These are phyloP conservation scores for Oscheius sp. DNA, from an alignment of 2,888 invertebrate species.

Conservation along the genomic window DNA sequence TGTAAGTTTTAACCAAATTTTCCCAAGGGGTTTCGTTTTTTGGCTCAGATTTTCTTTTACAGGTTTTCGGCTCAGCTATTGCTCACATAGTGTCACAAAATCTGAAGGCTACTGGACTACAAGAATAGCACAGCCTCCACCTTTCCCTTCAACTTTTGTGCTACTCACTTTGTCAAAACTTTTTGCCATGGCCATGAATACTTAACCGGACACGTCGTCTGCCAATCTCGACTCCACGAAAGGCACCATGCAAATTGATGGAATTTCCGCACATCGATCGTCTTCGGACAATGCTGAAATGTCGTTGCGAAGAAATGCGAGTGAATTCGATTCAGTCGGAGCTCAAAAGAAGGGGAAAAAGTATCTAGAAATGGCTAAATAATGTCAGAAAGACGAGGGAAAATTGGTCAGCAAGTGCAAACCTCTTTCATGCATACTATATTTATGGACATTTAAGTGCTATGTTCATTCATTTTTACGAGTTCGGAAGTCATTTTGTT, in stretches of 20 bases:
- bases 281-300: conserved; percentile 27
- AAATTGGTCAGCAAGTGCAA: not conserved
- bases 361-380: not conserved
- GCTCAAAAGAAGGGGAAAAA: conserved; percentile 15
- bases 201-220: conserved; percentile 29
- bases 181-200: conserved; percentile 25
- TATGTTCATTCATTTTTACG: not conserved
- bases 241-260: conserved; percentile 30
- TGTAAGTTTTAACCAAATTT: conserved; percentile 21
- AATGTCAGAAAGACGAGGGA: not conserved
- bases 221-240: conserved; percentile 25
- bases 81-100: conserved; percentile 57
- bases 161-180: conserved; percentile 5
- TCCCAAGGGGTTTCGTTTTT: not conserved
- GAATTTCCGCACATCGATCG: conserved; percentile 32
- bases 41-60: conserved; percentile 2
- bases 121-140: conserved; percentile 32
- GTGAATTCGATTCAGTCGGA: conserved; percentile 25
- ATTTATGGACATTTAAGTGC: conserved; percentile 3
- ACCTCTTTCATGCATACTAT: conserved; percentile 18
- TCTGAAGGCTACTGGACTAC: conserved; percentile 53
- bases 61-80: conserved; percentile 58
- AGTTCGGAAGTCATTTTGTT: not conserved
- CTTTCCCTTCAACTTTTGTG: not conserved
- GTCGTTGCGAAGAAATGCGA: conserved; percentile 15